Base-by-base conservation (phyloP, 2,113 vertebrate genomes). In the Vulpes vulpes region DNA sequence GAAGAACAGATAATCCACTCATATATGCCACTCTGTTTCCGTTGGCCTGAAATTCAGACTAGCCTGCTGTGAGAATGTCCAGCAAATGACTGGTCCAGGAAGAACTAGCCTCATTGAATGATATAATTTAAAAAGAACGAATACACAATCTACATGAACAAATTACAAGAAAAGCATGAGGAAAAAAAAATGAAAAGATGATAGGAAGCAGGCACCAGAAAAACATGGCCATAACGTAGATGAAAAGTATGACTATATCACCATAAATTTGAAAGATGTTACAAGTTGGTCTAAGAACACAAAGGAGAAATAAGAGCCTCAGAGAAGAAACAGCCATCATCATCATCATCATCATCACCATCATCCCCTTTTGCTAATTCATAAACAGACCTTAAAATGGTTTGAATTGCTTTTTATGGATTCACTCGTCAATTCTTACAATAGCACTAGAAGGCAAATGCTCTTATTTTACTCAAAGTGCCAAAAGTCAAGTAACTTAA, bases 181-280 rank as follows among this genome's bases (percentile, higher is more conserved):
- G 53, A 32, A 80, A 84, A 43, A 43, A 53, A 30, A 71, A 27
- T 51, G 65, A 94, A 35, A 82, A 80, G 17, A 93, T 65, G 20
- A 53, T 59, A 85, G 88, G 59, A 81, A 62, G 38, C 7, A 64
- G 67, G 2, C 25, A 59, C 35, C 73, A 90, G 87, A 95, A 96
- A 96, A 83, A 94, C 32, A 53, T 79, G 79, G 32, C 20, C 67
- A 55, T 38, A 4, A 64, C 43, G 8, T 43, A 94, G 79, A 62
- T 69, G 78, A 97, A 96, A 95, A 88, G 57, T 49, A 57, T 86
- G 82, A 93, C n/a, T 4, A 9, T 83, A 43, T 80, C 80, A 64
- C 30, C 15, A 64, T n/a, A 22, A 93, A 93, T 85, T 86, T 2
- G 23, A 57, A 96, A 79, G 93, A 90, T 38, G 30, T 71, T 38